Conservation (phyloP, 2,113 vertebrate species). For the Percopsis transmontana region DNA sequence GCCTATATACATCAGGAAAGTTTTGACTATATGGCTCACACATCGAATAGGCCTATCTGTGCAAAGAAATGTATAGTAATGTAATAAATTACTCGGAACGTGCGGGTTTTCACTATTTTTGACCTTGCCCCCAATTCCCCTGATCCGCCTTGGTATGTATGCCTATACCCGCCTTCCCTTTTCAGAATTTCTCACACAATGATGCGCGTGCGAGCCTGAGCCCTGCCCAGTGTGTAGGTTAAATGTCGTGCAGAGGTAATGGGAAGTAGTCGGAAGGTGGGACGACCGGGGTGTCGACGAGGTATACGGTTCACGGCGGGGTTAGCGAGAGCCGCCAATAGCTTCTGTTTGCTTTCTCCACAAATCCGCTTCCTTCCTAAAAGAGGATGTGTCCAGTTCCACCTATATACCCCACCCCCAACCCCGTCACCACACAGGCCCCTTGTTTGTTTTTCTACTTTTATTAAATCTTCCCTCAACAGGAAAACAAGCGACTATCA, state of each 20-base stretch:
- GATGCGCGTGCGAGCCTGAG: constrained; percentile 36
- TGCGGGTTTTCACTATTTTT: constrained; percentile 58
- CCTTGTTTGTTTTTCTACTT: constrained; percentile 88
- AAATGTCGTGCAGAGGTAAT: constrained; percentile 85
- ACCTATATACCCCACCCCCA: constrained; percentile 61
- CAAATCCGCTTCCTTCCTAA: constrained; percentile 89
- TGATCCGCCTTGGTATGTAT: constrained; percentile 24
- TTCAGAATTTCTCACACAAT: constrained; percentile 42
- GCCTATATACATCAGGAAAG: too few species aligned
- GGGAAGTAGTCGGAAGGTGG: constrained; percentile 87
- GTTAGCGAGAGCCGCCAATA: constrained; percentile 81
- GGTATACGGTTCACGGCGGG: constrained; percentile 87
- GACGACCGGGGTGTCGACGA: constrained; percentile 64
- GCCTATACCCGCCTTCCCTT: constrained; percentile 21
- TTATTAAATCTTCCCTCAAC: constrained; percentile 79
- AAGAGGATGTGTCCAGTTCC: constrained; percentile 83
- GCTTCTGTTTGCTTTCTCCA: constrained; percentile 85
- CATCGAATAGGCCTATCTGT: too few species aligned
- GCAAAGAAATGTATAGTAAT: too few species aligned
- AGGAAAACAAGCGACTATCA: constrained; percentile 76
- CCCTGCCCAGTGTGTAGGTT: constrained; percentile 61
- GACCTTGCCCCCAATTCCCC: constrained; percentile 32
- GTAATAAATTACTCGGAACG: constrained; percentile 45
- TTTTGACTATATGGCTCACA: too few species aligned
- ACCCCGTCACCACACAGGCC: constrained; percentile 65